Percentiles rank a stretch among this genome's conserved stretches.
phyloP scores from a whole-genome alignment of 2,888 invertebrate species.

The Eupithecia centaureata region DNA sequence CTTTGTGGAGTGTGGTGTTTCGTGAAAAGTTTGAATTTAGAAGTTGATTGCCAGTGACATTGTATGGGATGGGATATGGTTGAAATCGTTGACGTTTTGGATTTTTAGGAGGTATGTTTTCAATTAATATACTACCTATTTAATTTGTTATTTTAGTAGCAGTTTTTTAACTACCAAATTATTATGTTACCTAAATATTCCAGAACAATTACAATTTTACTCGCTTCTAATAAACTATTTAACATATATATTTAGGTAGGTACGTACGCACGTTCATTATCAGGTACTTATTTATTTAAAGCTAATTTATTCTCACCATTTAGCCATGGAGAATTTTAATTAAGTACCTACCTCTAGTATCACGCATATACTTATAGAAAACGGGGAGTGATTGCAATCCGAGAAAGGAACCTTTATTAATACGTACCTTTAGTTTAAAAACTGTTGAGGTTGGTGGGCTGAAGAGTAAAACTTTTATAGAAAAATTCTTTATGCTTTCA shows the following conservation, averaged over 20 bases:
- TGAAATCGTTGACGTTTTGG: conserved; percentile 22
- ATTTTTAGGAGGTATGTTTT: conserved; percentile 36
- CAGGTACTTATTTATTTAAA: background rate
- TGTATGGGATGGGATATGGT: conserved; percentile 36
- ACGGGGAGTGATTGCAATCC: background rate
- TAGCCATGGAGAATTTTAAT: background rate
- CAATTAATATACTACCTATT: background rate
- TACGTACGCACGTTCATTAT: background rate
- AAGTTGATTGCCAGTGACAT: conserved; percentile 36
- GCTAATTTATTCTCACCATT: background rate
- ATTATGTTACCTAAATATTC: background rate
- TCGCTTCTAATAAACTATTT: too few species aligned
- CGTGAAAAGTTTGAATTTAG: conserved; percentile 47
- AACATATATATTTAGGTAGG: background rate
- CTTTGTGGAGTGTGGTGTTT: conserved; percentile 75
- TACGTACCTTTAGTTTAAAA: background rate
- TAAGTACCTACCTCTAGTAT: background rate
- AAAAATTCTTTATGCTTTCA: background rate
- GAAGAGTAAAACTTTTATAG: background rate
- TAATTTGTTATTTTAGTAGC: background rate
- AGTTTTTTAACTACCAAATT: background rate
- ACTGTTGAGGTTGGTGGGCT: background rate
- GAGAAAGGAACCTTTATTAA: background rate
- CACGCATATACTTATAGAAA: background rate
- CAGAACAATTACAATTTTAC: background rate